phyloP scores from a whole-genome alignment of 2,888 invertebrate species.

The Thera britannica region DNA sequence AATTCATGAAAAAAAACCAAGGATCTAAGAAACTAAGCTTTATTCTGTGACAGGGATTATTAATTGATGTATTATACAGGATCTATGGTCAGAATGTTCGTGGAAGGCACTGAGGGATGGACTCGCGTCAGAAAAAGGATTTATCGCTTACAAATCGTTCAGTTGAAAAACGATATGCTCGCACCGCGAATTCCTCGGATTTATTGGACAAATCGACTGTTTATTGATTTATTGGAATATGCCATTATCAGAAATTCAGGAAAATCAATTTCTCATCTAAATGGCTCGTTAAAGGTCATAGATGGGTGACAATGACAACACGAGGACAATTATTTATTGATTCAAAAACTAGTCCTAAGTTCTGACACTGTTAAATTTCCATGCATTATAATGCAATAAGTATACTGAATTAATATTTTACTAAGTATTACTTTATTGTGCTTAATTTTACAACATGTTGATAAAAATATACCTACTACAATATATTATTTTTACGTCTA shows the following conservation, averaged over 20 bases:
- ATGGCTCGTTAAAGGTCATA: conserved; percentile 1
- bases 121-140: conserved; percentile 18
- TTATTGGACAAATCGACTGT: conserved; percentile 31
- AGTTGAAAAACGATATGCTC: conserved; percentile 37
- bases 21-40: conserved; percentile 11
- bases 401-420: too few relatives aligned
- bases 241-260: conserved; percentile 6
- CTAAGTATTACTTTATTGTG: too few relatives aligned
- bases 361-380: too few relatives aligned
- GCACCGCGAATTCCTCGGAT: conserved; percentile 24
- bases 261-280: conserved; percentile 11
- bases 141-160: conserved; percentile 24
- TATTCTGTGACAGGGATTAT: conserved; percentile 46
- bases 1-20: conserved; percentile 34
- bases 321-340: neutral
- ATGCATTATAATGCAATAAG: too few relatives aligned
- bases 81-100: conserved; percentile 26
- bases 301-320: neutral
- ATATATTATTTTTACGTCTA: too few relatives aligned
- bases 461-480: too few relatives aligned
- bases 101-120: conserved; percentile 29
- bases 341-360: too few relatives aligned
- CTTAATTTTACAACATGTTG: too few relatives aligned
- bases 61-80: conserved; percentile 59
- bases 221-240: conserved; percentile 11